A percentile compares a stretch with the other conserved stretches of the same genome.
These are phyloP conservation scores for Platalea minor DNA, from an alignment of 2,797 vertebrate species.

Conservation along the genomic window DNA sequence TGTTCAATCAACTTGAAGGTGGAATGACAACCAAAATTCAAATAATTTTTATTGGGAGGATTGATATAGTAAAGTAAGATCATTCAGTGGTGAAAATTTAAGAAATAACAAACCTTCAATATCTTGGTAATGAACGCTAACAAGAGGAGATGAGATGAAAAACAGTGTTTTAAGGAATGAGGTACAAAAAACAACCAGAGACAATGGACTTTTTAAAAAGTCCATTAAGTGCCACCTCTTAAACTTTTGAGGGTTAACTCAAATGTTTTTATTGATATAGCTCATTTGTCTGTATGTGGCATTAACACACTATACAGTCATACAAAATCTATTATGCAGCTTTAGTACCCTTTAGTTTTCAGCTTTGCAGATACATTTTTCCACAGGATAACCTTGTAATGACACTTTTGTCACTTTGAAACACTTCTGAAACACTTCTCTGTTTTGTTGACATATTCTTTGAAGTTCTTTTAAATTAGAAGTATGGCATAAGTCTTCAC, in stretches of 20 bases:
- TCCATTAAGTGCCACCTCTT: background rate
- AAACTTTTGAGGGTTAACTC: background rate
- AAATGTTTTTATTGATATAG: background rate
- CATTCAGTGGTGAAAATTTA: background rate
- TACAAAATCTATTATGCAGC: background rate
- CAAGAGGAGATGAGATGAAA: background rate
- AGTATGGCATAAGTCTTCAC: background rate
- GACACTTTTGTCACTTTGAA: background rate
- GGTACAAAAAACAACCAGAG: background rate
- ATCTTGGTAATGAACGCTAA: background rate
- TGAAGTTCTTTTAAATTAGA: background rate
- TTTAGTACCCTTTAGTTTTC: background rate
- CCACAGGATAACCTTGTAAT: background rate
- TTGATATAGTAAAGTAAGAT: background rate
- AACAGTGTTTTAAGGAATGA: background rate
- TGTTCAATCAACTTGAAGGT: background rate
- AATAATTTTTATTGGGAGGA: background rate
- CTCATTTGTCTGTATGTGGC: background rate
- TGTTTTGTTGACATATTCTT: background rate
- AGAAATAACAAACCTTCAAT: background rate
- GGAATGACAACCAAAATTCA: background rate
- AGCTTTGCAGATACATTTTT: background rate
- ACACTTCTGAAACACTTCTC: background rate
- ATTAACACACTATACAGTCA: background rate
- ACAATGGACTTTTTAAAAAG: background rate